phyloP scores from a whole-genome alignment of 1,140 invertebrate species.

The Cherax destructor region DNA sequence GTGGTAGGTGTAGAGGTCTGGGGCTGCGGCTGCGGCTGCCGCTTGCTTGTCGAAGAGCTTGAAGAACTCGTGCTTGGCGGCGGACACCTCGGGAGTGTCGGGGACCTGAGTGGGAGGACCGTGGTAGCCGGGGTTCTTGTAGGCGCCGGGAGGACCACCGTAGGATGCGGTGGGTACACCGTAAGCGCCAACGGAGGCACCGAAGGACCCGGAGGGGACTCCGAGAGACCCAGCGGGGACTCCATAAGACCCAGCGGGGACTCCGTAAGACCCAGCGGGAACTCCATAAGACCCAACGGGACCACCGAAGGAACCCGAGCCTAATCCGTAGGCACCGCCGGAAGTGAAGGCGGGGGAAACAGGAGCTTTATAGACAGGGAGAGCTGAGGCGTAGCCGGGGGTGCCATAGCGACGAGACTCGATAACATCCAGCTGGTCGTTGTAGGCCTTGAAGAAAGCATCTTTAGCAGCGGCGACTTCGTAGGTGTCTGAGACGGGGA shows the following conservation, averaged over 20 bases:
- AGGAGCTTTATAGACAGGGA: neutral
- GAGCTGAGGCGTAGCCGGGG: constrained; percentile 1
- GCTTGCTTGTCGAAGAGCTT: constrained; percentile 35
- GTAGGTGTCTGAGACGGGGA: constrained; percentile 30
- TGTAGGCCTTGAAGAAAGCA: constrained; percentile 15
- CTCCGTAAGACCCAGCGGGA: neutral
- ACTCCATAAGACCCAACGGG: neutral
- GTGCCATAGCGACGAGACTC: neutral
- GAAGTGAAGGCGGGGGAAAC: neutral
- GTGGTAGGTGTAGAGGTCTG: constrained; percentile 15
- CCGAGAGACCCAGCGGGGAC: neutral
- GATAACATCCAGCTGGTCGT: constrained; percentile 16
- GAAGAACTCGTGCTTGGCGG: constrained; percentile 48
- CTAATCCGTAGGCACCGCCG: neutral
- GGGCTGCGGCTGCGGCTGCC: constrained; percentile 38
- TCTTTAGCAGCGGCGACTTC: constrained; percentile 23
- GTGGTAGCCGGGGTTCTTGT: neutral
- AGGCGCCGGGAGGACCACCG: neutral
- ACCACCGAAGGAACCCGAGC: neutral
- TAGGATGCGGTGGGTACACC: neutral
- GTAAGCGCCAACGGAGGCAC: neutral
- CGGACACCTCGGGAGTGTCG: constrained; percentile 43
- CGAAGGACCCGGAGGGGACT: neutral
- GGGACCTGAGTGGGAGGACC: constrained; percentile 8
- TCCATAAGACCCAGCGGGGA: neutral